Evolutionary conservation across 2,113 vertebrate species (phyloP), one percentile per base, ranked within the genome.

Genomic region (Epinephelus cyanopodus): DNA sequence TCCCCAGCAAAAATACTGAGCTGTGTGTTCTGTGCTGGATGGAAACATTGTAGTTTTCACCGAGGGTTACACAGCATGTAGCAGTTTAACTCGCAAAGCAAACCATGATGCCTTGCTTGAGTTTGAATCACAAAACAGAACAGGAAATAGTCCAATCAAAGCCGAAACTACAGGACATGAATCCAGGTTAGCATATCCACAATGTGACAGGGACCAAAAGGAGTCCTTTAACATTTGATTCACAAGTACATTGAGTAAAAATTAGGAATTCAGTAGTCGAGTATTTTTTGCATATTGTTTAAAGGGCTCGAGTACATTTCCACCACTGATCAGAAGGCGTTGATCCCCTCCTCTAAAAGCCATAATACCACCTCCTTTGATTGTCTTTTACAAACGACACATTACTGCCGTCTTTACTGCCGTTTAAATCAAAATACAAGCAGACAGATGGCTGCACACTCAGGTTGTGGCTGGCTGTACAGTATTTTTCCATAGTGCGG

Each of bases 401-500:
- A 81, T 75, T 54, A n/a, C 48, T 25, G 50, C 4, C 54, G 67
- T 78, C 56, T 89, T 89, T 86, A 75, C 37, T 61, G 71, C 48
- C 52, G 53, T 81, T 85, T 74, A 53, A 69, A 65, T 33, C 53
- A 67, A 85, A 80, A 77, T 19, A n/a, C 54, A 1, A 19, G 7
- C 71, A 77, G 71, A 73, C 56, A 45, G 50, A 82, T 62, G 63
- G 77, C 58, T 56, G 84, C 3, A 6, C 48, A 6, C 39, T 86
- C 83, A 68, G 86, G 82, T 79, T 56, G 70, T 53, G 86, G 77
- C 79, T 66, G 74, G 81, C 62, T 45, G 62, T 87, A 77, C 79
- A 83, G 91, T 92, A 73, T 79, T 93, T 93, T 92, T 92, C 90
- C 91, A 91, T 5, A 48, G 68, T 58, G 76, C 25, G 4, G 63